Percentiles rank a stretch among this genome's conserved stretches.
Conservation (phyloP, 2,888 invertebrate species). For the Didymodactylos carnosus region DNA sequence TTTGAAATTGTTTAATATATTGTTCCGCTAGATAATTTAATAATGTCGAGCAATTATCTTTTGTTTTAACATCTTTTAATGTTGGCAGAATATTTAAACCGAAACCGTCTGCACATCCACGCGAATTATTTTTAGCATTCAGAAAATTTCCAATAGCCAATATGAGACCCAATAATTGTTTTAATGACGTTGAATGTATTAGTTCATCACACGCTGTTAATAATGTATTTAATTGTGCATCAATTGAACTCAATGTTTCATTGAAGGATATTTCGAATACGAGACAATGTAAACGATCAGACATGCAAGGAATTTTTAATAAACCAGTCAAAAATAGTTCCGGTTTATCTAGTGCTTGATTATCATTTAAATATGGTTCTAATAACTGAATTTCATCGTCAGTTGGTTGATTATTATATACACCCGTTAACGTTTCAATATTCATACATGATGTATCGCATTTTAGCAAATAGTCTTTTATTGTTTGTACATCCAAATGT, state of each 20-base stretch:
- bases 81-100: constrained; percentile 75
- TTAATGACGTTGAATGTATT: constrained; percentile 52
- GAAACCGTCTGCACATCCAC: constrained; percentile 89
- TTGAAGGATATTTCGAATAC: constrained; percentile 78
- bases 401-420: constrained; percentile 66
- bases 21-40: constrained; percentile 70
- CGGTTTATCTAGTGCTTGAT: constrained; percentile 66
- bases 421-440: constrained; percentile 69
- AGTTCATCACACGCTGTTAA: constrained; percentile 63
- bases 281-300: constrained; percentile 71
- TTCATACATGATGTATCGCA: constrained; percentile 71
- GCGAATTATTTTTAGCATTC: constrained; percentile 61
- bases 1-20: constrained; percentile 47
- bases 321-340: constrained; percentile 68
- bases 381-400: constrained; percentile 60
- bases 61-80: constrained; percentile 73
- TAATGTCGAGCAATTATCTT: constrained; percentile 47
- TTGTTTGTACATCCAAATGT: constrained; percentile 64
- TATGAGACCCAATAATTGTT: constrained; percentile 65
- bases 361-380: constrained; percentile 50
- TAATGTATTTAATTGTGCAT: constrained; percentile 63
- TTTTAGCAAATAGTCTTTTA: constrained; percentile 57
- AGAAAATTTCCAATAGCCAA: constrained; percentile 82
- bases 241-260: constrained; percentile 58
- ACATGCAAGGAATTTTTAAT: constrained; percentile 66